Evolutionary conservation across 2,797 vertebrate species (phyloP).

Genomic region (Trachops cirrhosus): DNA sequence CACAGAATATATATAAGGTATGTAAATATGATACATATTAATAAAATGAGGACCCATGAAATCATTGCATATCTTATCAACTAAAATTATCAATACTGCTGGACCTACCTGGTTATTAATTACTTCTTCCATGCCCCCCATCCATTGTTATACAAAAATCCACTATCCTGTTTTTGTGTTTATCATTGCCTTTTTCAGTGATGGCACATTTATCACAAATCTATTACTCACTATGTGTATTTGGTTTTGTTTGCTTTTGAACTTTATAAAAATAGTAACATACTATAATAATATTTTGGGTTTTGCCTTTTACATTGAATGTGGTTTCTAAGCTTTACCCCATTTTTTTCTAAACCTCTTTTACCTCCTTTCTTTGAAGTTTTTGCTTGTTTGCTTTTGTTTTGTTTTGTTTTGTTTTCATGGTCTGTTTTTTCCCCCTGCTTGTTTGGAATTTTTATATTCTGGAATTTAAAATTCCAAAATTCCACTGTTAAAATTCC

Average conservation of each 20-base stretch:
- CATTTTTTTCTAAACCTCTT: neutral
- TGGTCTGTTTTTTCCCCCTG: neutral
- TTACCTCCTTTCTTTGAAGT: neutral
- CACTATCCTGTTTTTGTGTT: neutral
- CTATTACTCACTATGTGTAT: neutral
- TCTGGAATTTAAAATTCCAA: neutral
- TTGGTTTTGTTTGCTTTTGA: slow-evolving; percentile 2
- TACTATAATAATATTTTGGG: neutral
- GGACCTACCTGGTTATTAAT: neutral
- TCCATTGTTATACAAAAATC: neutral
- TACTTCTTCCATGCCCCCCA: neutral
- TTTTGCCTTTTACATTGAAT: neutral
- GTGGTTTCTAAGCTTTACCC: neutral
- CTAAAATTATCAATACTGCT: neutral
- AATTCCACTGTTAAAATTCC: neutral
- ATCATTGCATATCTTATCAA: neutral
- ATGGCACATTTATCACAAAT: neutral
- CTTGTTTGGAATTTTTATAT: neutral
- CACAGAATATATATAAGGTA: neutral
- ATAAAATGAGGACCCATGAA: neutral
- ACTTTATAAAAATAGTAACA: neutral
- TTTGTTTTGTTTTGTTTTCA: neutral
- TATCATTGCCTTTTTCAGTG: neutral
- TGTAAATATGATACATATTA: neutral
- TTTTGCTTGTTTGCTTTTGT: neutral